Percentiles rank a stretch among this genome's conserved stretches.
Conservation (phyloP, 2,113 vertebrate species). For the Prochilodus magdalenae region DNA sequence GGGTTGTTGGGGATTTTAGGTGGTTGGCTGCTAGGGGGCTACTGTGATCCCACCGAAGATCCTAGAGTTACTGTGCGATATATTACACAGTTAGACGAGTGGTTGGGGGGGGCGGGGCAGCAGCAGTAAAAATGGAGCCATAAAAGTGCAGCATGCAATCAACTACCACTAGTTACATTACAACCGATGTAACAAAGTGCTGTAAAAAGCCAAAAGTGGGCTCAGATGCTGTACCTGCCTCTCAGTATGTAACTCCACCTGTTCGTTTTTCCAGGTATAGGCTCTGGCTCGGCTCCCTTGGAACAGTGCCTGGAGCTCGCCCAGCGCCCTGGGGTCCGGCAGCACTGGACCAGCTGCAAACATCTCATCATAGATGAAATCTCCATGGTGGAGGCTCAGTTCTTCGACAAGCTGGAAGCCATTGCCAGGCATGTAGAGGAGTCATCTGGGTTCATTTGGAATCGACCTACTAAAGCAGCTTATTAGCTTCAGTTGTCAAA, state of each 20-base stretch:
- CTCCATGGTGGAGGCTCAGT: constrained; percentile 94
- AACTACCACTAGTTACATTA: no score
- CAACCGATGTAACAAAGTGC: no score
- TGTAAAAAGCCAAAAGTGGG: no score
- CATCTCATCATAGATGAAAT: constrained; percentile 95
- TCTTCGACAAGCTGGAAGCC: constrained; percentile 94
- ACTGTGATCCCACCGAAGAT: no score
- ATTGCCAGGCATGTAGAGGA: constrained; percentile 80
- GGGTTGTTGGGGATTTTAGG: no score
- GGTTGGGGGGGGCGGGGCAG: no score
- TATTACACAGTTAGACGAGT: no score
- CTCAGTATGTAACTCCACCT: background rate
- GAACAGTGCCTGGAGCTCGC: constrained; percentile 92
- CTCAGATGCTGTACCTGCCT: background rate
- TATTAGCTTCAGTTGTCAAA: background rate
- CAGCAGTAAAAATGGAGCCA: no score
- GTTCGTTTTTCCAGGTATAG: constrained; percentile 81
- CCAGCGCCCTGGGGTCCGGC: constrained; percentile 84
- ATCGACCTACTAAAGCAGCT: background rate
- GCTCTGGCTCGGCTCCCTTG: constrained; percentile 87
- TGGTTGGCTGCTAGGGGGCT: no score
- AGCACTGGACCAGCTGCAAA: constrained; percentile 89
- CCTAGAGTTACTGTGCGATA: no score
- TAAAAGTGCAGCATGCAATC: no score
- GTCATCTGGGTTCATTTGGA: background rate